Evolutionary conservation across 2,797 vertebrate species (phyloP).

Genomic region (Anomalospiza imberbis): DNA sequence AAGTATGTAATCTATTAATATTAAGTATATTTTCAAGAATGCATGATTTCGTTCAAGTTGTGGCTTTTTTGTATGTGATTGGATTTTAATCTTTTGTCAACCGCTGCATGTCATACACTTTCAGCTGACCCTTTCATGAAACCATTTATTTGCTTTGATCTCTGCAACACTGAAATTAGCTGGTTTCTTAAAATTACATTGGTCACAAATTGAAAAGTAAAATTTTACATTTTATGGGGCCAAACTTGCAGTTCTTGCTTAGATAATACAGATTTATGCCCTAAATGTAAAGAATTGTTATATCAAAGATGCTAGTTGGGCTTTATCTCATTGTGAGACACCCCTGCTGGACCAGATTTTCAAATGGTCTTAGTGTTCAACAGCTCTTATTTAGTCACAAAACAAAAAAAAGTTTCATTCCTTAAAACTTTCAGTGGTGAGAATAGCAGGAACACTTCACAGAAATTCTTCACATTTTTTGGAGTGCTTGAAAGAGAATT

Average conservation of each 20-base stretch:
- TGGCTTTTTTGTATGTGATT: conserved; percentile 14
- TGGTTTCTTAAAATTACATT: neutral
- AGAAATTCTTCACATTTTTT: neutral
- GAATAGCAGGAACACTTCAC: neutral
- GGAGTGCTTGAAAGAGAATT: neutral
- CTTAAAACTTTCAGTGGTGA: neutral
- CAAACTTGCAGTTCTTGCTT: neutral
- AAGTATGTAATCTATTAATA: conserved; percentile 55
- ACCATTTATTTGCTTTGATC: neutral
- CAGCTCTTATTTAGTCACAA: neutral
- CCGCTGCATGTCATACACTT: neutral
- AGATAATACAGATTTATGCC: neutral
- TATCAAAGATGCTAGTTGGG: neutral
- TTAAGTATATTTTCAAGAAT: conserved; percentile 47
- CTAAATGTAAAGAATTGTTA: neutral
- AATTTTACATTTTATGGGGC: neutral
- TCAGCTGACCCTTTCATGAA: conserved; percentile 4
- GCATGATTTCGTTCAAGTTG: conserved; percentile 37
- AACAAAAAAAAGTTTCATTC: neutral
- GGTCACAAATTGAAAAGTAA: neutral
- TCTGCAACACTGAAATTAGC: neutral
- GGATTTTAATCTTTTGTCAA: conserved; percentile 46
- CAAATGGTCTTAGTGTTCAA: neutral
- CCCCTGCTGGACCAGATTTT: neutral
- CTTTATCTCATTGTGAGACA: neutral